Conservation (phyloP, 2,113 vertebrate species). For the Etia nguti region DNA sequence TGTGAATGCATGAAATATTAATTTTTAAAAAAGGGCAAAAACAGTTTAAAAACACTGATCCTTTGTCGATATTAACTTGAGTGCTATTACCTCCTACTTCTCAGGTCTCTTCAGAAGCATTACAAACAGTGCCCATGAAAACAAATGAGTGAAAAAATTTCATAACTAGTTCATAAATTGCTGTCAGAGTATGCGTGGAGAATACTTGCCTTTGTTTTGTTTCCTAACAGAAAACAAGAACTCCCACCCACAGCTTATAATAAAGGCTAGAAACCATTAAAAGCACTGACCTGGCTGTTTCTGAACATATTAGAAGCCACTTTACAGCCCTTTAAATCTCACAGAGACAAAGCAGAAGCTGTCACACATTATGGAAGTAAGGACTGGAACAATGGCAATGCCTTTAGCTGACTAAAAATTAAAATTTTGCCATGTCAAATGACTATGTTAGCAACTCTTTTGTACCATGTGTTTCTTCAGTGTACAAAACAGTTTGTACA, state of each 20-base stretch:
- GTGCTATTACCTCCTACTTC: too few species aligned
- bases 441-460: not conserved
- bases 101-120: not conserved
- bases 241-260: not conserved
- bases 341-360: not conserved
- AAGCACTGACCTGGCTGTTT: not conserved
- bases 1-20: not conserved
- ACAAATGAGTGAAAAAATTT: not conserved
- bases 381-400: not conserved
- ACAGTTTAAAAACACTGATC: not conserved
- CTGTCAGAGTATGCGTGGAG: not conserved
- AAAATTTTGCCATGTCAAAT: not conserved
- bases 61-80: too few species aligned
- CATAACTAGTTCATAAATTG: not conserved
- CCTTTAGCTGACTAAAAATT: not conserved
- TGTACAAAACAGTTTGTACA: not conserved
- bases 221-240: not conserved
- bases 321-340: not conserved
- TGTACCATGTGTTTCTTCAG: not conserved
- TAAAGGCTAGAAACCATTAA: not conserved
- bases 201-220: not conserved
- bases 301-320: not conserved
- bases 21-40: not conserved
- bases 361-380: not conserved
- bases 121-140: not conserved